Conservation (phyloP, 1,140 invertebrate species). For the Laupala kohalensis region DNA sequence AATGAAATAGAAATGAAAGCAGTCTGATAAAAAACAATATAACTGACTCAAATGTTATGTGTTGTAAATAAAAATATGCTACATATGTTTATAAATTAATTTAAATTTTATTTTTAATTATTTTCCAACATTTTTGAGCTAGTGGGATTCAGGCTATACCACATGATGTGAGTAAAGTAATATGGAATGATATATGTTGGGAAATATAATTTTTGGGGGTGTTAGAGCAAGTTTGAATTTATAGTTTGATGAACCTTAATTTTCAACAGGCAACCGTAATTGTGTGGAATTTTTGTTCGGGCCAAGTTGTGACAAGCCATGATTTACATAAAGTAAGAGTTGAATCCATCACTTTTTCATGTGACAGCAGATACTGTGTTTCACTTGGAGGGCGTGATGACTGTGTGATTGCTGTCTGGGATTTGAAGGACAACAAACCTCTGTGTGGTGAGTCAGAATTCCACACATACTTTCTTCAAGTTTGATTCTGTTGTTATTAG, state of each 20-base stretch:
- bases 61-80: too few species aligned
- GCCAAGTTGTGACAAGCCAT: constrained; percentile 45
- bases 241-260: background rate
- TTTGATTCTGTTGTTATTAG: background rate
- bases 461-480: background rate
- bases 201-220: background rate
- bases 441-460: constrained; percentile 40
- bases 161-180: too few species aligned
- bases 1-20: too few species aligned
- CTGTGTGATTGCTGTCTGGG: constrained; percentile 63
- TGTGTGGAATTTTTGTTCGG: constrained; percentile 68
- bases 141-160: too few species aligned
- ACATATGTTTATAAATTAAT: too few species aligned
- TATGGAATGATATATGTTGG: too few species aligned
- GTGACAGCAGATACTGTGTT: constrained; percentile 63
- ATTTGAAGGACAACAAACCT: constrained; percentile 44
- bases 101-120: too few species aligned
- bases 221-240: background rate
- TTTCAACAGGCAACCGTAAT: constrained; percentile 55
- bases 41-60: too few species aligned
- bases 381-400: constrained; percentile 82
- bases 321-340: constrained; percentile 76
- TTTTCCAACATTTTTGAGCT: too few species aligned
- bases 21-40: too few species aligned
- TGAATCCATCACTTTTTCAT: constrained; percentile 67